Evolutionary conservation across 2,888 invertebrate species (phyloP).

Genomic region (Epirrita christyi): DNA sequence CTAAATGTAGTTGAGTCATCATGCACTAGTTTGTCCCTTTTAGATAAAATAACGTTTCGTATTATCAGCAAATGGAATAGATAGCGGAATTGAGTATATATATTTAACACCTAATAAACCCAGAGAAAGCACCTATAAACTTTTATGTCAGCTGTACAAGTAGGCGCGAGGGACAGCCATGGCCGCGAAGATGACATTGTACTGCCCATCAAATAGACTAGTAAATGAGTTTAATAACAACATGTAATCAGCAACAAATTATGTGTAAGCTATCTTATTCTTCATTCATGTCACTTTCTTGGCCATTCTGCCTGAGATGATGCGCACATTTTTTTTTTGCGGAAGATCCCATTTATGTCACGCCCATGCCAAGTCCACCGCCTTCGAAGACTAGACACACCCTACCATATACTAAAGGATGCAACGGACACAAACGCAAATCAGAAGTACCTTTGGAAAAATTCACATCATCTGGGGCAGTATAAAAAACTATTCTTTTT

Average conservation of each 20-base stretch:
- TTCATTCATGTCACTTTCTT: too few species aligned
- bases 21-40: not conserved
- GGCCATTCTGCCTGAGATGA: too few species aligned
- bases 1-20: not conserved
- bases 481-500: not conserved
- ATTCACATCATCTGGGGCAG: not conserved
- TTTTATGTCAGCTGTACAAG: constrained; percentile 59
- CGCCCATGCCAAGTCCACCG: too few species aligned
- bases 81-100: constrained; percentile 52
- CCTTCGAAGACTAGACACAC: too few species aligned
- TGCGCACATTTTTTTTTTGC: too few species aligned
- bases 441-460: not conserved
- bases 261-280: not conserved
- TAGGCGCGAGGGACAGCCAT: constrained; percentile 49
- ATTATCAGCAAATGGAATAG: constrained; percentile 52
- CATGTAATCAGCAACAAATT: constrained; percentile 11
- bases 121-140: constrained; percentile 55
- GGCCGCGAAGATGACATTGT: constrained; percentile 52
- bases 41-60: constrained; percentile 20
- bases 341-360: too few species aligned
- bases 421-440: too few species aligned
- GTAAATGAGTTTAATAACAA: constrained; percentile 47
- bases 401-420: too few species aligned
- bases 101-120: constrained; percentile 60
- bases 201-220: constrained; percentile 44